Base-by-base conservation (phyloP, 2,888 invertebrate species). In the Psococerastis gibbosa region DNA sequence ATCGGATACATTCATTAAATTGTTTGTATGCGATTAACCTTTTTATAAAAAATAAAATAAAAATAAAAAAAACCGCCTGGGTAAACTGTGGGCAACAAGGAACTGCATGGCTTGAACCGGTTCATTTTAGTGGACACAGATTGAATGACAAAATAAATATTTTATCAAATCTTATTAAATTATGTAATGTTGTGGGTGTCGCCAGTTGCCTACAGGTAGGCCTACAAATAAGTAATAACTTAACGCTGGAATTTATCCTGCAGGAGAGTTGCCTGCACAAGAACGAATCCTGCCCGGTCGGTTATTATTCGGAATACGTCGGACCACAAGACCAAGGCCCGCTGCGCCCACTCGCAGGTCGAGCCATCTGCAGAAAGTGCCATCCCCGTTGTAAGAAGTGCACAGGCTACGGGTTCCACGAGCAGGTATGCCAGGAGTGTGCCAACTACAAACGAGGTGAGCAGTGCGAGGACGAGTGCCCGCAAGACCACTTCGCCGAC, bases 361-460 rank as follows among this genome's bases (percentile, higher is more conserved):
- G 85, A 63, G 78, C 79, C 2, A 78, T 91, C 23, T 95, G 95
- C 56, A 70, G 85, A 47, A 83, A 78, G 59, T 95, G 95, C 57
- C 88, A 95, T 64, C 77, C 82, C 0, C 67, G 84, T 32, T 95
- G 95, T 58, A 76, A 79, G 50, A 78, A 78, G 49, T 95, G 95
- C 59, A 79, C 78, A 5, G 84, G 82, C 2, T 88, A 81, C 55
- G 91, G 92, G 18, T 82, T 85, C 52, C 85, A 89, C 53, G 75
- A 78, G 52, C 75, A 75, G 55, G 56, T 85, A 3, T 95, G 94
- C 58, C 77, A 78, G 53, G 78, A 83, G 51, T 95, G 95, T 58
- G 73, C 77, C 20, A 79, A 79, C 45, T 92, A 79, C 60, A 82
- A 82, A 54, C 73, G 80, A 46, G 84, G 82, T 1, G 87, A 87